These are phyloP conservation scores for Monodelphis domestica DNA, from an alignment of 2,797 vertebrate genomes.

Conservation along the genomic window DNA sequence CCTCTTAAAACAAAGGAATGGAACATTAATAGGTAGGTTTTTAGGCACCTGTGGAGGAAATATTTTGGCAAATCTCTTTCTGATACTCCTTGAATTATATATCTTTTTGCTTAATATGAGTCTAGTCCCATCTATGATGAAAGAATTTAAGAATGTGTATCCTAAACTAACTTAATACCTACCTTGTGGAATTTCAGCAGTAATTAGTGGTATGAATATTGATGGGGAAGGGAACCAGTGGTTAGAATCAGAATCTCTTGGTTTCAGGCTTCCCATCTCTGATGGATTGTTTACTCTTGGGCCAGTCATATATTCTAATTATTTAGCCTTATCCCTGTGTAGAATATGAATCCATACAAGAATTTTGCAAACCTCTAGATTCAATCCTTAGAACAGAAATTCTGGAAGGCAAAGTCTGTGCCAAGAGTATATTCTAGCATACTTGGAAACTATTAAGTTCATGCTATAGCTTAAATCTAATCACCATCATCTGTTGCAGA, in stretches of 20 bases:
- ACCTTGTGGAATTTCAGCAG: background rate
- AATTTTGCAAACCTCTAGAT: slow-evolving; percentile 26
- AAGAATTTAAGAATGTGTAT: background rate
- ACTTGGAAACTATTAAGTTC: slow-evolving; percentile 48
- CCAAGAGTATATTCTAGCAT: slow-evolving; percentile 11
- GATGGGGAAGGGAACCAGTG: background rate
- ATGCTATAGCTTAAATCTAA: background rate
- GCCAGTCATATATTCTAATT: background rate
- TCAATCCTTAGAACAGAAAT: slow-evolving; percentile 57
- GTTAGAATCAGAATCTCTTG: too few species aligned
- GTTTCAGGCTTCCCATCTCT: background rate
- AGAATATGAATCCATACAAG: background rate
- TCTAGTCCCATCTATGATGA: background rate
- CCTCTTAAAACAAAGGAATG: background rate
- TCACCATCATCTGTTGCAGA: background rate
- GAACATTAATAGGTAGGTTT: background rate
- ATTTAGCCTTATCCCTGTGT: background rate
- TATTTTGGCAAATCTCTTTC: background rate
- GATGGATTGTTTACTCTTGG: background rate
- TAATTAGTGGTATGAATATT: background rate
- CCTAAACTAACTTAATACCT: background rate
- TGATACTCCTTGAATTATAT: background rate
- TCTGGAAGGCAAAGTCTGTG: slow-evolving; percentile 11
- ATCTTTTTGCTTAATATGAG: background rate
- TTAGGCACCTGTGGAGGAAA: background rate